phyloP scores from a whole-genome alignment of 1,140 invertebrate species.

The Ditylenchus dipsaci region DNA sequence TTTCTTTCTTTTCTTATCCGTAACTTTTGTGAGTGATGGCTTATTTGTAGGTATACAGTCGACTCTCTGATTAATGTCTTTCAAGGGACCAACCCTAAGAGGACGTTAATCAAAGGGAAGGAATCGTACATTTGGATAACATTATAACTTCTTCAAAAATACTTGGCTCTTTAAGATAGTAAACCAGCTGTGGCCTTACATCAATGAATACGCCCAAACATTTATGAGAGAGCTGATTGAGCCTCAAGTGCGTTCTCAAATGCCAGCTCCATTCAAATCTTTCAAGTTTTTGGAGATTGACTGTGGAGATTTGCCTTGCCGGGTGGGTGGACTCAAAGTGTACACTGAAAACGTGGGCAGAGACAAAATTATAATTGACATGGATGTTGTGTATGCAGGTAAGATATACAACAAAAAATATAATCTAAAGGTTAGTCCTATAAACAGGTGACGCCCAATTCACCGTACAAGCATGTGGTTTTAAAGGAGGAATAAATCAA shows the following conservation, averaged over 20 bases:
- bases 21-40: too few species aligned
- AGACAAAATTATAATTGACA: constrained; percentile 56
- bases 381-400: constrained; percentile 56
- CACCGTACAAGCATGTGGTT: constrained; percentile 54
- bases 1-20: too few species aligned
- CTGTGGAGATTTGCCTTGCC: constrained; percentile 46
- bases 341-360: constrained; percentile 56
- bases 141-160: not conserved
- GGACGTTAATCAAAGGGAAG: too few species aligned
- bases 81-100: too few species aligned
- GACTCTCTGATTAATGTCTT: too few species aligned
- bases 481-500: constrained; percentile 53
- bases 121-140: not conserved
- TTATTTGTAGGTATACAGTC: not conserved
- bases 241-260: constrained; percentile 53
- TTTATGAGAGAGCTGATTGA: constrained; percentile 57
- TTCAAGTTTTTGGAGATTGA: constrained; percentile 55
- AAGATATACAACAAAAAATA: too few species aligned
- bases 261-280: constrained; percentile 56
- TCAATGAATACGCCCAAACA: constrained; percentile 50
- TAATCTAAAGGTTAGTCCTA: not conserved
- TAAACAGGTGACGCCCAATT: constrained; percentile 52
- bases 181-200: constrained; percentile 54
- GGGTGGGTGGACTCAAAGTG: constrained; percentile 55
- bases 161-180: constrained; percentile 37